Base-by-base conservation (phyloP, 2,113 vertebrate species). In the Boleophthalmus pectinirostris region DNA sequence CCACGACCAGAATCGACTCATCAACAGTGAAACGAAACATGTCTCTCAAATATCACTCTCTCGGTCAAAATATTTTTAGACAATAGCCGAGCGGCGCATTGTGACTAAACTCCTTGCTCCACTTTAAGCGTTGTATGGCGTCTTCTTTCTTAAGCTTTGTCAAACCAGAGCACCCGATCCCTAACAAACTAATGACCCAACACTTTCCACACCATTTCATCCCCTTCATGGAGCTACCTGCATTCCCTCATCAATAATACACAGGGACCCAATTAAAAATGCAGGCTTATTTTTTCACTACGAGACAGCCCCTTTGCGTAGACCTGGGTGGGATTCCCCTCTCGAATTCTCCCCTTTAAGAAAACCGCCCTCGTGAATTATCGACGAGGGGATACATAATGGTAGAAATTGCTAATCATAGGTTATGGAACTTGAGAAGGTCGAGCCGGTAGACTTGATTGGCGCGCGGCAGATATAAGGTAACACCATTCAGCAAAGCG, bases 341-440 rank as follows among this genome's bases (percentile, higher is more conserved):
- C 86, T 90, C 81, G 64, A 72, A 81, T 92, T 93, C 56, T 58
- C 82, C 80, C 79, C 81, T 63, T 24, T 78, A 66, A 87, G 82
- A 74, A 83, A 85, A 82, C 82, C 24, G 73, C 69, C 60, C 47
- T 12, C 75, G 83, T 94, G 51, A 91, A 93, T 93, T 87, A 92
- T 94, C 80, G 75, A 93, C 47, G 18, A 4, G 64, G 58, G 76
- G 82, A 91, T 90, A 90, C 90, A 92, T 91, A 92, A 89, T 84
- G 79, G 85, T 47, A 86, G 85, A 93, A 92, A 92, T 90, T 79
- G 81, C 84, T 86, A 87, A 90, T 91, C 89, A 87, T 90, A 91
- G 90, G 60, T 85, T 73, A 68, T 66, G 93, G 73, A 88, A 93
- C 83, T 69, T 43, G 78, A 94, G 91, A 90, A 73, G 88, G 69